Evolutionary conservation across 2,113 vertebrate species (phyloP).

Genomic region (Cynocephalus volans): DNA sequence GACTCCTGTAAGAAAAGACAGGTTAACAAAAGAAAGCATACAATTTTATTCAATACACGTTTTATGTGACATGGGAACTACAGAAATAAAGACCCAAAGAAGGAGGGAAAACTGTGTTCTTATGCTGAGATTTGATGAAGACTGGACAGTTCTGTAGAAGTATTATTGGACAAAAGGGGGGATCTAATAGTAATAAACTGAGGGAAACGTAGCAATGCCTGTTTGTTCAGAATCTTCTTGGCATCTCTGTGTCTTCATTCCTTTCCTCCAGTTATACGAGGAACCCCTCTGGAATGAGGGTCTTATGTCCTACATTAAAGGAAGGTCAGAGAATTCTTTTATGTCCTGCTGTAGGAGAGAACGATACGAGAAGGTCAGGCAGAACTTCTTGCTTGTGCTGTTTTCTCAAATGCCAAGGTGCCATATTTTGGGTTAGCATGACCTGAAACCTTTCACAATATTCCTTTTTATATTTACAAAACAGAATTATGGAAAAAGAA

Average conservation of each 20-base stretch:
- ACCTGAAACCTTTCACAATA: background rate
- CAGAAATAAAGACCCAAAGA: background rate
- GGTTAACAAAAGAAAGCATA: background rate
- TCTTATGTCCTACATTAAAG: background rate
- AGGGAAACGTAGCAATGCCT: too few relatives aligned
- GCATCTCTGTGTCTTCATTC: background rate
- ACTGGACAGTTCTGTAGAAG: background rate
- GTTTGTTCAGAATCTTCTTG: background rate
- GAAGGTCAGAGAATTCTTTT: background rate
- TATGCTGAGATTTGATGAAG: background rate
- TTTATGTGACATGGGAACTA: background rate
- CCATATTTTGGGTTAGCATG: background rate
- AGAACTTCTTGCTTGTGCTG: background rate
- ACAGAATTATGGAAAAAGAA: background rate
- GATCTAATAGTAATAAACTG: background rate
- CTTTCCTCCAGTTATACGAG: background rate
- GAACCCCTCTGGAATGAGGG: background rate
- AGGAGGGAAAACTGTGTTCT: background rate
- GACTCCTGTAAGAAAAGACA: background rate
- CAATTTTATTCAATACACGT: background rate
- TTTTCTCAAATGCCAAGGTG: background rate
- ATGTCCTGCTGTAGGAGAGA: background rate
- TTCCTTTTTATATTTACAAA: background rate
- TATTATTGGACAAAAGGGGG: accelerated
- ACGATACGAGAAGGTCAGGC: background rate